Evolutionary conservation across 2,113 vertebrate species (phyloP).

Genomic region (Prietella phreatophila): DNA sequence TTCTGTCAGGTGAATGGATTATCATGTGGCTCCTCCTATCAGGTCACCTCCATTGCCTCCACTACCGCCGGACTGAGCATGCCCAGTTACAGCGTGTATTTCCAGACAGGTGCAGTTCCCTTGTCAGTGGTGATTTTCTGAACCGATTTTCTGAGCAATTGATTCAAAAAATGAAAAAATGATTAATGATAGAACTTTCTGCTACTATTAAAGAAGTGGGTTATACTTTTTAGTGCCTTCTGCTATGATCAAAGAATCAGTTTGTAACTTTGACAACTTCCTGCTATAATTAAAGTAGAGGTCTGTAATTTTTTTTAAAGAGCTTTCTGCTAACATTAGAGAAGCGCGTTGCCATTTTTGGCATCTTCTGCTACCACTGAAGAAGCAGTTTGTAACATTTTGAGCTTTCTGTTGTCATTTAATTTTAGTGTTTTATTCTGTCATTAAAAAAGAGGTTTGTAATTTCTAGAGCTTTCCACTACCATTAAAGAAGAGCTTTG

Average conservation of each 20-base stretch:
- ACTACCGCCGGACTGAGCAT: constrained; percentile 78
- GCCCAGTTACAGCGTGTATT: constrained; percentile 79
- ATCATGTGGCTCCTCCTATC: constrained; percentile 81
- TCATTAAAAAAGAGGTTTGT: too few species aligned
- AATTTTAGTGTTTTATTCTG: too few species aligned
- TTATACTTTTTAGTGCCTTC: neutral
- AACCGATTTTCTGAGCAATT: neutral
- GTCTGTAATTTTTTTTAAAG: neutral
- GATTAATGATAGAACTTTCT: neutral
- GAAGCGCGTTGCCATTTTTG: neutral
- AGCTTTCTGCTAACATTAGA: neutral
- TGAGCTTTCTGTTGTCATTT: too few species aligned
- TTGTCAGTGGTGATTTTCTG: neutral
- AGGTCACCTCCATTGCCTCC: constrained; percentile 74
- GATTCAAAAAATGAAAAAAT: neutral
- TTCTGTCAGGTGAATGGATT: constrained; percentile 75
- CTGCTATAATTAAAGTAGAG: neutral
- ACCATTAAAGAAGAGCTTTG: too few species aligned
- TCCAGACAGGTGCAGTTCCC: constrained; percentile 79
- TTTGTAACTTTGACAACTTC: neutral
- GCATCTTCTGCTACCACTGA: neutral
- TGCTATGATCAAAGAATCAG: neutral
- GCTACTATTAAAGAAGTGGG: neutral
- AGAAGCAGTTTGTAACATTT: too few species aligned
- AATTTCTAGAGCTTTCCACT: too few species aligned